Conservation (phyloP, 2,888 invertebrate genomes). For the Dichetophora obliterata region DNA sequence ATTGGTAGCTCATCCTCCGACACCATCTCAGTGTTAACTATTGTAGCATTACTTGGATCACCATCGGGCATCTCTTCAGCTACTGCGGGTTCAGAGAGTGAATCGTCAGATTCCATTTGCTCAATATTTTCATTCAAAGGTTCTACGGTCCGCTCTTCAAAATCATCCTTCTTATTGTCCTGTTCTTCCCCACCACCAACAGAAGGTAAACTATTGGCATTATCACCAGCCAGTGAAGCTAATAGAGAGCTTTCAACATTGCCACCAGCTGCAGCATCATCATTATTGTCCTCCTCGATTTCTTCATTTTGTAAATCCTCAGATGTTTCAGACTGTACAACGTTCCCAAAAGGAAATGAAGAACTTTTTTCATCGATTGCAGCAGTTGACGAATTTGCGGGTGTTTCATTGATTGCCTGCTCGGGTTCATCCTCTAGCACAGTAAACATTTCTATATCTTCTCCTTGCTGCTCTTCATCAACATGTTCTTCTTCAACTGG, state of each 20-base stretch:
- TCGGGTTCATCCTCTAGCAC: slow-evolving; percentile 50
- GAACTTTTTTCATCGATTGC: slow-evolving; percentile 68
- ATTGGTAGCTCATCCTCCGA: slow-evolving; percentile 86
- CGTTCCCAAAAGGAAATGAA: slow-evolving; percentile 67
- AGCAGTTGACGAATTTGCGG: slow-evolving; percentile 48
- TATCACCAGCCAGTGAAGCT: slow-evolving; percentile 68
- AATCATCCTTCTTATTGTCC: slow-evolving; percentile 59
- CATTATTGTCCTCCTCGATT: slow-evolving; percentile 55
- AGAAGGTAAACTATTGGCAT: slow-evolving; percentile 69
- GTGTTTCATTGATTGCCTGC: slow-evolving; percentile 36
- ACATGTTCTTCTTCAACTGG: slow-evolving; percentile 49
- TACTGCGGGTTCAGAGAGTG: slow-evolving; percentile 64
- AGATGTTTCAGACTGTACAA: slow-evolving; percentile 66
- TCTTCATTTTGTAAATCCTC: slow-evolving; percentile 60
- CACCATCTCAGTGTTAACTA: slow-evolving; percentile 86
- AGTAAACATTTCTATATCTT: slow-evolving; percentile 59
- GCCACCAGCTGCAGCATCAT: slow-evolving; percentile 57
- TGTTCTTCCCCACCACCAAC: slow-evolving; percentile 64
- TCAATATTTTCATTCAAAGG: slow-evolving; percentile 52
- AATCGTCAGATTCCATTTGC: slow-evolving; percentile 62
- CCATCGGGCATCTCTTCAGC: slow-evolving; percentile 61
- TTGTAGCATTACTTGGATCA: slow-evolving; percentile 68
- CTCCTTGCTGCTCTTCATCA: slow-evolving; percentile 52
- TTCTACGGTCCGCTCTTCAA: slow-evolving; percentile 55
- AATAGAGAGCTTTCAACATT: slow-evolving; percentile 66